A percentile compares a stretch with the other conserved stretches of the same genome.
These are phyloP conservation scores for Ophion slaviceki DNA, from an alignment of 2,888 invertebrate species.

Conservation along the genomic window DNA sequence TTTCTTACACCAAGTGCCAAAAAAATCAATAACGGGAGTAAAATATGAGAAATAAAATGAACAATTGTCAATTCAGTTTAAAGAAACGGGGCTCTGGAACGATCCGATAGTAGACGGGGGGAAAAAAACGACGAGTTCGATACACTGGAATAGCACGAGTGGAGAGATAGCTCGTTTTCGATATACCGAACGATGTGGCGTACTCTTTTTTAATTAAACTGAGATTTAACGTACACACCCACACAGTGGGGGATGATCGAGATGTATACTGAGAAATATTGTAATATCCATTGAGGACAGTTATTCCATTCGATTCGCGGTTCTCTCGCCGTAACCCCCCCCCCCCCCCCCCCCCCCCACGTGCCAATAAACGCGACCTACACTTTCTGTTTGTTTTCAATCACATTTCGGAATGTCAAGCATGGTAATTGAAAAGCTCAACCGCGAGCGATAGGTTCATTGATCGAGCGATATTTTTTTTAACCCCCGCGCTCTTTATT, in stretches of 20 bases:
- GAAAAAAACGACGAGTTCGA: not conserved
- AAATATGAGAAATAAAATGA: not conserved
- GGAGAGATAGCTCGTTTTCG: not conserved
- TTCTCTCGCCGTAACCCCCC: not conserved
- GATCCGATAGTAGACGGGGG: not conserved
- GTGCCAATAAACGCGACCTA: not conserved
- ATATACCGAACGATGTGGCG: constrained; percentile 22
- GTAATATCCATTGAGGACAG: constrained; percentile 32
- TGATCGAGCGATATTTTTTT: constrained; percentile 12
- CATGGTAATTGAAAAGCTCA: constrained; percentile 22
- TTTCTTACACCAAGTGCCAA: not conserved
- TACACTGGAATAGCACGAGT: not conserved
- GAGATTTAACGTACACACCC: constrained; percentile 35
- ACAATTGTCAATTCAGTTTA: not conserved
- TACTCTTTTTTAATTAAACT: constrained; percentile 56
- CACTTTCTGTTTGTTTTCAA: constrained; percentile 25
- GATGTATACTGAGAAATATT: constrained; percentile 25
- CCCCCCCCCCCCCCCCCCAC: not conserved
- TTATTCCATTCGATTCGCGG: constrained; percentile 8
- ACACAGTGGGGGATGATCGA: not conserved
- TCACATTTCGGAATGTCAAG: constrained; percentile 10
- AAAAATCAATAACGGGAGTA: not conserved
- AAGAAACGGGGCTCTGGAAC: not conserved
- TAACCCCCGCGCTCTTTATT: not conserved
- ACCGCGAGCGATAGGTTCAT: constrained; percentile 6